Conservation (phyloP, 2,113 vertebrate genomes). For the Callaeas wilsoni region DNA sequence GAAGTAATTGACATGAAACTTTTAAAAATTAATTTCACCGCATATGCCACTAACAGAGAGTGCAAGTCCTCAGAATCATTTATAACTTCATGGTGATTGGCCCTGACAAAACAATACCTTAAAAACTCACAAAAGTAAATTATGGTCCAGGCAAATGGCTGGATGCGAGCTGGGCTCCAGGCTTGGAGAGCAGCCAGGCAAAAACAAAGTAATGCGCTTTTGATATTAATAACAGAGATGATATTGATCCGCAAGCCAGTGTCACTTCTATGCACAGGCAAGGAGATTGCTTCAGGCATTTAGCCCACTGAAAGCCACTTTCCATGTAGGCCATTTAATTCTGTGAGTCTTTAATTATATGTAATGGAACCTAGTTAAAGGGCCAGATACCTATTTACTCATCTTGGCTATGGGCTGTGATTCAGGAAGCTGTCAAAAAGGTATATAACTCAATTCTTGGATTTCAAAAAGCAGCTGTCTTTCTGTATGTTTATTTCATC, state of each 20-base stretch:
- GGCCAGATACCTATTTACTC: conserved; percentile 72
- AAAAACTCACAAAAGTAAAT: conserved; percentile 99
- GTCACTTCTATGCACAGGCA: conserved; percentile 77
- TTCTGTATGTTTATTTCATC: conserved; percentile 70
- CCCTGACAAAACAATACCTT: conserved; percentile 99
- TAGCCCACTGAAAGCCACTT: conserved; percentile 90
- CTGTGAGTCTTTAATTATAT: conserved; percentile 93
- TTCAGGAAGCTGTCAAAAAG: conserved; percentile 76
- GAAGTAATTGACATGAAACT: conserved; percentile 93
- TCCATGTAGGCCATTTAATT: conserved; percentile 94
- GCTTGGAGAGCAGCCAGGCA: conserved; percentile 86
- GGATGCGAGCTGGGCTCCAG: conserved; percentile 68
- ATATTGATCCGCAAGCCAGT: conserved; percentile 91
- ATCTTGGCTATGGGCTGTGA: conserved; percentile 67
- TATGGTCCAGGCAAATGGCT: conserved; percentile 94
- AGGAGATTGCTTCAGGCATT: conserved; percentile 88
- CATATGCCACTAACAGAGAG: conserved; percentile 82
- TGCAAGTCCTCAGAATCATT: conserved; percentile 88
- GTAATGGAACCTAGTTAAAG: conserved; percentile 88
- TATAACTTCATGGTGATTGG: conserved; percentile 98
- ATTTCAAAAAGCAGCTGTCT: conserved; percentile 68
- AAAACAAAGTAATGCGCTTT: conserved; percentile 99
- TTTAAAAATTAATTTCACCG: conserved; percentile 95
- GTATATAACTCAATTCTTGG: conserved; percentile 76
- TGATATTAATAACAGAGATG: conserved; percentile 99